These are phyloP conservation scores for Pocota personata DNA, from an alignment of 2,888 invertebrate genomes.

Conservation along the genomic window DNA sequence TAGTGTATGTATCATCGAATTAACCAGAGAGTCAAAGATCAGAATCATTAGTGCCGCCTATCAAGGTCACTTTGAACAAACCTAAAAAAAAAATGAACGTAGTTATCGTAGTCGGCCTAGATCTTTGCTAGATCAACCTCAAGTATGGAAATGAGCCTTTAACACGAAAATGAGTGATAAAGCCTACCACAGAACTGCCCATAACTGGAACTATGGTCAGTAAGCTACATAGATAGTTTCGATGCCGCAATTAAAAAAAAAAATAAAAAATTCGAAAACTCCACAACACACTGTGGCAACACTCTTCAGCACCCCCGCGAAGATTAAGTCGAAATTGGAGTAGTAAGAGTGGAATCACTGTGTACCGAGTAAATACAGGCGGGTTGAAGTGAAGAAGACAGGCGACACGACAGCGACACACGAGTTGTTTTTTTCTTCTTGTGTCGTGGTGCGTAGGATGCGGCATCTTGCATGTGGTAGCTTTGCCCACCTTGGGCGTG, in stretches of 20 bases:
- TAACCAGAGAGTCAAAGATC: neutral
- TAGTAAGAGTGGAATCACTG: constrained; percentile 41
- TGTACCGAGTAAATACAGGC: neutral
- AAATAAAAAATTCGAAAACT: no score
- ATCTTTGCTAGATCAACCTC: no score
- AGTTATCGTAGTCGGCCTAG: no score
- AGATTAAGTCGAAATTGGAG: constrained; percentile 51
- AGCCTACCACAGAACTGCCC: no score
- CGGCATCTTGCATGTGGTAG: constrained; percentile 48
- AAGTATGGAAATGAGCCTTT: no score
- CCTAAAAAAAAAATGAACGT: no score
- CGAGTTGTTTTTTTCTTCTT: constrained; percentile 36
- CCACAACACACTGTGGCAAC: constrained; percentile 48
- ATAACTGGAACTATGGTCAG: no score
- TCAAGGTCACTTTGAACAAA: neutral
- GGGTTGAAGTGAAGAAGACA: constrained; percentile 2
- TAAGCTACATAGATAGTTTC: no score
- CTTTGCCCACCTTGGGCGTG: constrained; percentile 49
- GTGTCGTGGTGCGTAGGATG: constrained; percentile 61
- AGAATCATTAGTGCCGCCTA: neutral
- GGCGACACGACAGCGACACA: constrained; percentile 51
- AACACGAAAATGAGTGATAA: neutral
- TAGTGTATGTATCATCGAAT: neutral
- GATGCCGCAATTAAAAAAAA: no score
- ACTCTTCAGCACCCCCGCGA: constrained; percentile 64